phyloP scores from a whole-genome alignment of 1,140 invertebrate genomes.

The Drosophila nigromelanica region DNA sequence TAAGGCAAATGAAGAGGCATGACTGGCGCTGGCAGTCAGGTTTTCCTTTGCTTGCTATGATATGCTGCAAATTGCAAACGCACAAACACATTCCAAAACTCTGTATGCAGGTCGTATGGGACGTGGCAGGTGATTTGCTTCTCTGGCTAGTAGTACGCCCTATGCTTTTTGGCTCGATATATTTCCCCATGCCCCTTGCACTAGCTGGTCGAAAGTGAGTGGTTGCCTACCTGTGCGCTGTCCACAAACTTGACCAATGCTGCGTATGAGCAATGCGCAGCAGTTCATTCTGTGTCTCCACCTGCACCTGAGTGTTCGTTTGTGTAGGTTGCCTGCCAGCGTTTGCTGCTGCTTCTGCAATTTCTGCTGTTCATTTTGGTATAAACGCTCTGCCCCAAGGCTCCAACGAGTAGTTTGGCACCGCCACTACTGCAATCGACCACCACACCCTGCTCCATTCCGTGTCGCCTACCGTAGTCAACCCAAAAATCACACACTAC shows the following conservation, averaged over 20 bases:
- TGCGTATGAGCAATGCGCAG: constrained; percentile 75
- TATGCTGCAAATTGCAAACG: constrained; percentile 71
- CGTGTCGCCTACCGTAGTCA: constrained; percentile 31
- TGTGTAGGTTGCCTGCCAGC: constrained; percentile 34
- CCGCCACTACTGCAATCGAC: constrained; percentile 54
- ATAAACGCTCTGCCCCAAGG: constrained; percentile 49
- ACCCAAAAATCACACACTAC: constrained; percentile 74
- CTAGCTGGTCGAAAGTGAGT: constrained; percentile 23
- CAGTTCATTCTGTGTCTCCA: constrained; percentile 53
- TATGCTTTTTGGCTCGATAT: constrained; percentile 44
- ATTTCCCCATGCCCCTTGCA: constrained; percentile 42
- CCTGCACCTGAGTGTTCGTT: constrained; percentile 4
- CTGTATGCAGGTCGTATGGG: constrained; percentile 37
- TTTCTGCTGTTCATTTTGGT: constrained; percentile 62
- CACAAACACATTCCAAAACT: constrained; percentile 20
- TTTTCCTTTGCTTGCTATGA: constrained; percentile 46
- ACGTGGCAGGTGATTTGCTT: constrained; percentile 74
- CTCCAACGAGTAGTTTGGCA: constrained; percentile 63
- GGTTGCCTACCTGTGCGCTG: constrained; percentile 50
- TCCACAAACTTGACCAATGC: constrained; percentile 59
- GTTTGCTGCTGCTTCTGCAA: constrained; percentile 30
- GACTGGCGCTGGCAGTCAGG: constrained; percentile 2
- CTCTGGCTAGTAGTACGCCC: constrained; percentile 56
- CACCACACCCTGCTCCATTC: constrained; percentile 24
- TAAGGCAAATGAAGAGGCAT: constrained; percentile 26